Conservation (phyloP, 2,888 invertebrate species). For the Pseudococcus viburni region DNA sequence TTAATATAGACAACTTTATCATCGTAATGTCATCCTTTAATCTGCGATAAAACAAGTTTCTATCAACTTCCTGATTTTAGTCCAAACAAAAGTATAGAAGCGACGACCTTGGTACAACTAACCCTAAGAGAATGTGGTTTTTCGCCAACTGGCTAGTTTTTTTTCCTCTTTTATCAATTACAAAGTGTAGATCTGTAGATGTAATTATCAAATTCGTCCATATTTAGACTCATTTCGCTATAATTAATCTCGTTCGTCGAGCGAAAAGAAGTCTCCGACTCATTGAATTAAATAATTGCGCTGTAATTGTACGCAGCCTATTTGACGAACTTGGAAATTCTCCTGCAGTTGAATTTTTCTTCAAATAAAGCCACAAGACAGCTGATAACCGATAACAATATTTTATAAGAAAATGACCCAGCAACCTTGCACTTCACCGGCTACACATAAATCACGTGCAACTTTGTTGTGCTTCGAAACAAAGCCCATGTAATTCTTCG, state of each 20-base stretch:
- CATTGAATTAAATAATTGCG: conserved; percentile 7
- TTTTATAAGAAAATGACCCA: conserved; percentile 19
- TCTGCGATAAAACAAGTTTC: conserved; percentile 13
- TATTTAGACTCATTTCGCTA: neutral
- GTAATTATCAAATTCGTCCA: neutral
- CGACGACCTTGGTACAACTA: conserved; percentile 41
- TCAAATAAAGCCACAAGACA: neutral
- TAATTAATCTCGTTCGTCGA: conserved; percentile 9
- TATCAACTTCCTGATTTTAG: neutral
- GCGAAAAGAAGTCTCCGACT: neutral
- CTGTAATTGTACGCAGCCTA: too few relatives aligned
- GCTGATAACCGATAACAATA: neutral
- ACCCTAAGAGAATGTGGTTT: conserved; percentile 39
- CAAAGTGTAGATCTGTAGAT: neutral
- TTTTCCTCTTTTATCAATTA: neutral
- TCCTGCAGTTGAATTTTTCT: neutral
- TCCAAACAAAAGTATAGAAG: neutral
- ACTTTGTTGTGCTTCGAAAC: neutral
- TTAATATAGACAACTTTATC: neutral
- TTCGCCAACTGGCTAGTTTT: neutral
- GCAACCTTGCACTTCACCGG: conserved; percentile 43
- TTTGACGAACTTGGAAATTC: neutral
- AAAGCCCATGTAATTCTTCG: neutral
- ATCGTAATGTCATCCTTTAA: conserved; percentile 38
- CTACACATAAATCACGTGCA: neutral